A percentile compares a stretch with the other conserved stretches of the same genome.
phyloP scores from a whole-genome alignment of 2,888 invertebrate genomes.

The Chymomyza procnemis region DNA sequence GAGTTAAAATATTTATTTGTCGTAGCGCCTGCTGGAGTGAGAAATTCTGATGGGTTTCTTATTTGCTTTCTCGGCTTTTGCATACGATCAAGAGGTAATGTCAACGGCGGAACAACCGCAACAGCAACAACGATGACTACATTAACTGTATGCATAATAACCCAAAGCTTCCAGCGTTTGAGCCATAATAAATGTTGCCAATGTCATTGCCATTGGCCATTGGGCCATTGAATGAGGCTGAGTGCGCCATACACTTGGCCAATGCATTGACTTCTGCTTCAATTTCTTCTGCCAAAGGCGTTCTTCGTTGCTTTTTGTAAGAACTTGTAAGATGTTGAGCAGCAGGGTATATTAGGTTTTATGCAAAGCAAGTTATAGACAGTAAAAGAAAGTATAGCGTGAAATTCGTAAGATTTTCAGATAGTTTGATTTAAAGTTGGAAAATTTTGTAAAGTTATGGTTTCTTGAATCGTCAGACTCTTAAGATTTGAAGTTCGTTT shows the following conservation, averaged over 20 bases:
- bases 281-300: background rate
- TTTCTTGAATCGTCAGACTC: too few species aligned
- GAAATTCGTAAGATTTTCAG: too few species aligned
- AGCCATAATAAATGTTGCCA: slow-evolving; percentile 10
- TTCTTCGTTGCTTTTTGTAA: too few species aligned
- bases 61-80: slow-evolving; percentile 63
- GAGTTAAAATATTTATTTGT: slow-evolving; percentile 76
- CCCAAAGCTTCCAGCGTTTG: slow-evolving; percentile 5
- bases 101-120: slow-evolving; percentile 1
- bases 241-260: background rate
- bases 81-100: slow-evolving; percentile 41
- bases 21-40: slow-evolving; percentile 75
- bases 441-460: too few species aligned
- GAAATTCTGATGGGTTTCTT: slow-evolving; percentile 73
- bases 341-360: too few species aligned
- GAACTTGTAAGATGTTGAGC: too few species aligned
- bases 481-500: too few species aligned
- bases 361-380: too few species aligned
- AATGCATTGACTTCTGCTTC: background rate
- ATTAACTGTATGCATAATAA: slow-evolving; percentile 68
- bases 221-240: background rate
- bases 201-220: background rate
- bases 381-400: too few species aligned
- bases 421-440: too few species aligned
- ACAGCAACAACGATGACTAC: slow-evolving; percentile 58